Conservation (phyloP, 2,888 invertebrate species). For the Rotaria macrura region DNA sequence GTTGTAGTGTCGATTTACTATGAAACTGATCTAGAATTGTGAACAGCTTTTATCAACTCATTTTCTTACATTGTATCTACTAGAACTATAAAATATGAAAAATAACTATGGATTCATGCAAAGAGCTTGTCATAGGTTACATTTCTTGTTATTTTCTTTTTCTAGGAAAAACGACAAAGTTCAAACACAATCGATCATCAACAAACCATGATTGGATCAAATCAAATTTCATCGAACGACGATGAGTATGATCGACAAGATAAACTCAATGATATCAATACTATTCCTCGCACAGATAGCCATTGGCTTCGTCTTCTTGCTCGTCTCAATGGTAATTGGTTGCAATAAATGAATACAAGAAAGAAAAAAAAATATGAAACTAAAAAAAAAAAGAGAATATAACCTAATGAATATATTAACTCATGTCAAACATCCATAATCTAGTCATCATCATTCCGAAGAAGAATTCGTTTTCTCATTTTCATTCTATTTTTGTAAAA, state of each 20-base stretch:
- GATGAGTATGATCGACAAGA: not conserved
- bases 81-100: too few species aligned
- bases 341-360: not conserved
- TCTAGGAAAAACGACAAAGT: not conserved
- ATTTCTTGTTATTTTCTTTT: not conserved
- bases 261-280: not conserved
- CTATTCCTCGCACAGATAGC: not conserved
- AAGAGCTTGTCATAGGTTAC: too few species aligned
- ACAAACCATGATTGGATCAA: not conserved
- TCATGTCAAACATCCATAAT: not conserved
- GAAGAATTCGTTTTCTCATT: not conserved
- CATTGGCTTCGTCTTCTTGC: constrained; percentile 5
- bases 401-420: not conserved
- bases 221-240: not conserved
- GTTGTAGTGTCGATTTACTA: too few species aligned
- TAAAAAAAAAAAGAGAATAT: not conserved
- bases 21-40: too few species aligned
- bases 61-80: too few species aligned
- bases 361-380: not conserved
- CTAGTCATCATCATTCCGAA: not conserved
- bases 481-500: constrained; percentile 1
- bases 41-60: too few species aligned
- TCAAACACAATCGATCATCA: not conserved
- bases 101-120: too few species aligned
- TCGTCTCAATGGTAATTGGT: constrained; percentile 21